phyloP scores from a whole-genome alignment of 1,140 invertebrate genomes.

The Atta cephalotes region DNA sequence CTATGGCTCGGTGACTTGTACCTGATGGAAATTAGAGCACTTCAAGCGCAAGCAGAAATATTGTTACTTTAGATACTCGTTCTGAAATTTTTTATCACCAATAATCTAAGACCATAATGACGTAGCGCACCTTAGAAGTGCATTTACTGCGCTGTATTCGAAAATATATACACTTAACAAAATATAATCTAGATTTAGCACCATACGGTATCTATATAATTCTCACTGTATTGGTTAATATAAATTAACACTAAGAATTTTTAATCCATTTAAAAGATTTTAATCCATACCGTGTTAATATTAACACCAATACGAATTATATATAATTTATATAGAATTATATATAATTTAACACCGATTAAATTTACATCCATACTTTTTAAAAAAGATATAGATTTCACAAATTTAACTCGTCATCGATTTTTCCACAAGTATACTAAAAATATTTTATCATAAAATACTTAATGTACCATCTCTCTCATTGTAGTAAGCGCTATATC shows the following conservation, averaged over 20 bases:
- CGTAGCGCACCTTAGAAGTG: neutral
- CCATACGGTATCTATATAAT: no score
- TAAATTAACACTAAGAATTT: no score
- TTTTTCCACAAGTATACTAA: neutral
- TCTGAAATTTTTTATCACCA: neutral
- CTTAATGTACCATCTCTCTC: neutral
- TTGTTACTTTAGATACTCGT: neutral
- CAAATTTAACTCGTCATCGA: neutral
- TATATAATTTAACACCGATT: no score
- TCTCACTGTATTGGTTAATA: no score
- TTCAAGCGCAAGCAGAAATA: conserved; percentile 33
- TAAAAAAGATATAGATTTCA: no score
- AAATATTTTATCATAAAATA: neutral
- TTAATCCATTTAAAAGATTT: no score
- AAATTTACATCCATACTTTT: no score
- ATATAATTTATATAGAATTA: no score
- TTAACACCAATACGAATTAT: no score
- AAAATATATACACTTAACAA: neutral
- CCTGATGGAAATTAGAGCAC: conserved; percentile 22
- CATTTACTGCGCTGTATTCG: neutral
- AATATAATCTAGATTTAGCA: no score
- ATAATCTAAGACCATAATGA: neutral
- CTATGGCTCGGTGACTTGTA: conserved; percentile 35
- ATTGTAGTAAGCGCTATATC: neutral
- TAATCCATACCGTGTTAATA: no score